Conservation (phyloP, 2,888 invertebrate genomes). For the Eupelmus urozonus region DNA sequence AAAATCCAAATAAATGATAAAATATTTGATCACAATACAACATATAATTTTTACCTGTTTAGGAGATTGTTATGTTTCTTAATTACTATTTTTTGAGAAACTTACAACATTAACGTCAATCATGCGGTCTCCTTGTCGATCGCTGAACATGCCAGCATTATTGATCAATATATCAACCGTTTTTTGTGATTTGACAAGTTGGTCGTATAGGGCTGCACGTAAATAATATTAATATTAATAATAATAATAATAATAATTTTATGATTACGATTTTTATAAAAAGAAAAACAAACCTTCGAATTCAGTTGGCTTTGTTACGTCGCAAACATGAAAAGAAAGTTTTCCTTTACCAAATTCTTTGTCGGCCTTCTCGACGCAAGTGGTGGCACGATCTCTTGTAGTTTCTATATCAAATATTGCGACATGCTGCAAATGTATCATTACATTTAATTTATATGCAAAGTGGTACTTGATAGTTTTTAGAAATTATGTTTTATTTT, state of each 20-base stretch:
- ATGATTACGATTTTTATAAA: background rate
- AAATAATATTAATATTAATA: background rate
- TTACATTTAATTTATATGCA: no score
- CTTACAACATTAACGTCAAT: constrained; percentile 44
- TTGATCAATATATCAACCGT: constrained; percentile 32
- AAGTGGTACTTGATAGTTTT: no score
- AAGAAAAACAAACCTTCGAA: constrained; percentile 29
- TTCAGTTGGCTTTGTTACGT: constrained; percentile 21
- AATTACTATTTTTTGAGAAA: background rate
- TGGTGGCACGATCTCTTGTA: background rate
- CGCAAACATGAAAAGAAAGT: constrained; percentile 20
- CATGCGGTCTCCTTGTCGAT: constrained; percentile 26
- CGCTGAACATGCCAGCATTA: constrained; percentile 40
- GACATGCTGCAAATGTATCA: constrained; percentile 41
- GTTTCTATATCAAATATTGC: constrained; percentile 36
- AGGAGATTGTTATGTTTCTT: no score
- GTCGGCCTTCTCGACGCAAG: background rate
- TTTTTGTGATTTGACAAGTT: constrained; percentile 8
- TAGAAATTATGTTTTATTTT: no score
- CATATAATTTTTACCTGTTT: no score
- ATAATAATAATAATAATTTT: background rate
- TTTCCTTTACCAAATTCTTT: constrained; percentile 25
- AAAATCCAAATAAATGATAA: no score
- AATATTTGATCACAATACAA: no score
- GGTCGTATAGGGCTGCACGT: constrained; percentile 9